Conservation (phyloP, 2,888 invertebrate species). For the Leucania comma region DNA sequence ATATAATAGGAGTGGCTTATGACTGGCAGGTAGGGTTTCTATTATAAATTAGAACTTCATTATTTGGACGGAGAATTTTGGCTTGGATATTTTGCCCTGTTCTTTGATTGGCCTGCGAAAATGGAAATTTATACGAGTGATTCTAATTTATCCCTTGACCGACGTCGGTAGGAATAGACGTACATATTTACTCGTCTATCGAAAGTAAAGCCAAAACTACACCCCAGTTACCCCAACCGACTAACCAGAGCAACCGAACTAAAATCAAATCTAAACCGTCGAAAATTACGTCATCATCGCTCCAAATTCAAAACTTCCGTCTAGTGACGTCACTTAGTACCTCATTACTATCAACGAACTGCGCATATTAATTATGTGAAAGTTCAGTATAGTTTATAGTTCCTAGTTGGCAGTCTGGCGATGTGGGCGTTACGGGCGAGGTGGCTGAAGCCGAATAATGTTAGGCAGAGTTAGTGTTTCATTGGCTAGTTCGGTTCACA, state of each 20-base stretch:
- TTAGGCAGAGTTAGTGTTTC: conserved; percentile 44
- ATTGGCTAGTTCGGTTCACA: conserved; percentile 30
- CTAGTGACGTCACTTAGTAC: conserved; percentile 57
- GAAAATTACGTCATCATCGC: conserved; percentile 12
- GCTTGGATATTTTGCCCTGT: neutral
- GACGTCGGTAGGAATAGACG: neutral
- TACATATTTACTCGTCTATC: neutral
- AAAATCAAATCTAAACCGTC: conserved; percentile 21
- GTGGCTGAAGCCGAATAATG: conserved; percentile 36
- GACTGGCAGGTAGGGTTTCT: neutral
- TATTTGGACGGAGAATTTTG: neutral
- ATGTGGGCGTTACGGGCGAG: conserved; percentile 38
- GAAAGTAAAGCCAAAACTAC: neutral
- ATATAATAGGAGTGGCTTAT: conserved; percentile 11
- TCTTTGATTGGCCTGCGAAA: too few relatives aligned
- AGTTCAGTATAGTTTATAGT: conserved; percentile 52
- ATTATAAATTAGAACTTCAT: conserved; percentile 5
- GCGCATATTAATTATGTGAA: conserved; percentile 60
- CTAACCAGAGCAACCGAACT: neutral
- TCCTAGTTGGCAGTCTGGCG: conserved; percentile 39
- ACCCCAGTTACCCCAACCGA: neutral
- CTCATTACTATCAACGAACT: conserved; percentile 61
- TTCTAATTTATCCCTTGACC: neutral
- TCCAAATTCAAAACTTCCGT: conserved; percentile 38
- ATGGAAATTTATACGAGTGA: too few relatives aligned